Evolutionary conservation across 1,140 invertebrate genomes (phyloP), one percentile per base, ranked within the genome.

Genomic region (Rhagoletis pomonella): DNA sequence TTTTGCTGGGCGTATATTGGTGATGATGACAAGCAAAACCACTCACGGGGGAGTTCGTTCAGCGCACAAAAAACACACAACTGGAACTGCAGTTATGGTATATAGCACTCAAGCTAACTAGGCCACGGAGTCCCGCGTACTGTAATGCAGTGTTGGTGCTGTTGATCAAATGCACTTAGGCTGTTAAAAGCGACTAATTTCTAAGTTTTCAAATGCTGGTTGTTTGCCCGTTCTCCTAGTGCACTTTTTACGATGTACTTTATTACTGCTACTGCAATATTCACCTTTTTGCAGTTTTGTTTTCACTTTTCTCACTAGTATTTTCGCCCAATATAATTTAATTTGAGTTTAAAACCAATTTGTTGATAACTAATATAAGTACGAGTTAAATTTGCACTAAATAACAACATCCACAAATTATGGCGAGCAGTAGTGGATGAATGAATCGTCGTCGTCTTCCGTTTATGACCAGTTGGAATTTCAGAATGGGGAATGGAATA

Each of bases 391-490:
- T 81, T 81, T 81, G 50, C 17, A 81, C 73, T 2, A 58, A 55
- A 81, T 81, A 55, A 47, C 29, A 81, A 47, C 47, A 29, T 50
- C 73, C 47, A 55, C 44, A 81, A 58, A 47, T 81, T 81, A 17
- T 81, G 73, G 29, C 47, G 73, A 73, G 44, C 67, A 14, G 42
- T 73, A 73, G 39, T 73, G 73, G n/a, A 81, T 19, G 47, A 81
- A 81, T 81, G 73, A 81, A n/a, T 81, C 55, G n/a, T n/a, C 12
- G 73, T 81, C 73, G 73, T 55, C 73, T 81, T 50, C 47, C n/a
- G n/a, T 81, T n/a, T 81, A 81, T 81, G 73, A 29, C 73, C 17
- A 81, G 47, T 81, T 17, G 73, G 47, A 81, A 81, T 81, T 81
- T 81, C 19, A 81, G 73, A 81, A 81, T 81, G 73, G 73, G 29